phyloP scores from a whole-genome alignment of 2,797 vertebrate species.

The Lemur catta region DNA sequence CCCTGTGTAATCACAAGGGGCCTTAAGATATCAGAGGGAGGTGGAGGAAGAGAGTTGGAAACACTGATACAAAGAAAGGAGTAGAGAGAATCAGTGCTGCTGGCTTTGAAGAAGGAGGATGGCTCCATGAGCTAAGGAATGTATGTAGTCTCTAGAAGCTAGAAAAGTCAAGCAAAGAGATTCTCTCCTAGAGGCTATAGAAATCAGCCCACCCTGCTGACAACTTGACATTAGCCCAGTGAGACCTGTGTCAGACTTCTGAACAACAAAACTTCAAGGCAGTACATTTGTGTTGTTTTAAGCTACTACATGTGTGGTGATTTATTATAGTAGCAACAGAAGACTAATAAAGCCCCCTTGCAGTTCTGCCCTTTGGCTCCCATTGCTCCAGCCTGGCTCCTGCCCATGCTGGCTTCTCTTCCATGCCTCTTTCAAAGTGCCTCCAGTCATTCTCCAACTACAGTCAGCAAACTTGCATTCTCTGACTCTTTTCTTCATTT shows the following conservation, averaged over 20 bases:
- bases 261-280: background rate
- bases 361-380: background rate
- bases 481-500: background rate
- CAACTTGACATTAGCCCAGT: background rate
- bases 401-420: background rate
- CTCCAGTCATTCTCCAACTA: background rate
- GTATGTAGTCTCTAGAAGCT: background rate
- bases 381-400: background rate
- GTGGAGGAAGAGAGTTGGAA: background rate
- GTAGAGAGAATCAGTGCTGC: background rate
- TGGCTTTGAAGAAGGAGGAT: background rate
- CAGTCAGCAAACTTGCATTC: background rate
- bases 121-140: background rate
- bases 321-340: background rate
- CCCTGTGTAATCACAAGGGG: fast-evolving
- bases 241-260: background rate
- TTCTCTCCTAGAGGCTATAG: background rate
- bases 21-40: background rate
- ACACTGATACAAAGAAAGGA: background rate
- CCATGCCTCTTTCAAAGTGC: background rate
- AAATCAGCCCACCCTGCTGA: background rate
- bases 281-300: background rate
- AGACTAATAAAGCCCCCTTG: background rate
- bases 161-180: background rate
- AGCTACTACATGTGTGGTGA: background rate